These are phyloP conservation scores for Cuculus canorus DNA, from an alignment of 2,797 vertebrate species.

Conservation along the genomic window DNA sequence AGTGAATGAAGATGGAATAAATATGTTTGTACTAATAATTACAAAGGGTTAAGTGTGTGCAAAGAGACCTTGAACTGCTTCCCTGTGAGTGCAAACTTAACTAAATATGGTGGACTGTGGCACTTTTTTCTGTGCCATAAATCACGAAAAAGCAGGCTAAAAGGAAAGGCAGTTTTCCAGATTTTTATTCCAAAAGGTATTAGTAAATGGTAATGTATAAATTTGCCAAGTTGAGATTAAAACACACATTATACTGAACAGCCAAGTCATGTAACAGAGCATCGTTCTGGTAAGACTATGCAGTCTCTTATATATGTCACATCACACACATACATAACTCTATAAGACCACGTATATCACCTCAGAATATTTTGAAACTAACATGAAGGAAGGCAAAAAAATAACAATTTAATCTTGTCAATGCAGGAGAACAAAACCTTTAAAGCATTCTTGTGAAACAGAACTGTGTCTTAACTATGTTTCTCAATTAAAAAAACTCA, in stretches of 20 bases:
- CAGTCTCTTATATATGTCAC: background rate
- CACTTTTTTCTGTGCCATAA: background rate
- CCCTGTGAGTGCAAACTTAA: background rate
- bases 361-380: background rate
- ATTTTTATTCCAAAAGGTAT: background rate
- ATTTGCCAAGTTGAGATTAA: background rate
- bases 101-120: rapidly evolving
- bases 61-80: background rate
- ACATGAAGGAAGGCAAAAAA: background rate
- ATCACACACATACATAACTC: background rate
- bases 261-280: background rate
- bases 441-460: background rate
- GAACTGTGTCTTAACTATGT: background rate
- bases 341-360: background rate
- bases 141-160: background rate
- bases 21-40: background rate
- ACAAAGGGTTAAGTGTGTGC: background rate
- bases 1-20: background rate
- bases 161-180: background rate
- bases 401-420: background rate
- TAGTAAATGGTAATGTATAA: background rate
- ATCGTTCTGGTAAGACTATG: background rate
- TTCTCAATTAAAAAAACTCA: rapidly evolving
- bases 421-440: background rate
- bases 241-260: background rate